Evolutionary conservation across 2,113 vertebrate species (phyloP).

Genomic region (Apistogramma diplotaenia): DNA sequence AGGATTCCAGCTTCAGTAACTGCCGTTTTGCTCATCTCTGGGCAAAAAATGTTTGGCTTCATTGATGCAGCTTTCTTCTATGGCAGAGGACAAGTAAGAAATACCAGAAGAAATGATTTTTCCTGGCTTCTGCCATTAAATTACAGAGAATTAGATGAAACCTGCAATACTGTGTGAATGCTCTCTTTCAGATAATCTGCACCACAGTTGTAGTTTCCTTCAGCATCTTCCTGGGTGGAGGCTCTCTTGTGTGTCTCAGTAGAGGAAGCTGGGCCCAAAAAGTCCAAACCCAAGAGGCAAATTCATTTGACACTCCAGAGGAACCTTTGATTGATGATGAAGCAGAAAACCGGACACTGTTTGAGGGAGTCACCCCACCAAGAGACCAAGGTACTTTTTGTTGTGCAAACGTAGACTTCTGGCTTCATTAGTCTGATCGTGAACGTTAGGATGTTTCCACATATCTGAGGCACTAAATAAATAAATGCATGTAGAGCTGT

Average conservation of each 20-base stretch:
- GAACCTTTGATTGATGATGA: slow-evolving; percentile 66
- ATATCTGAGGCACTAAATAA: not conserved
- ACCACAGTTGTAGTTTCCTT: slow-evolving; percentile 81
- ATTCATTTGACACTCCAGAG: slow-evolving; percentile 54
- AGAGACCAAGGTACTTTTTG: slow-evolving; percentile 73
- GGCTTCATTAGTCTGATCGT: no score
- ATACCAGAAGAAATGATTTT: not conserved
- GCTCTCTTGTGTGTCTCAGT: slow-evolving; percentile 88
- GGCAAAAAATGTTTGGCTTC: slow-evolving; percentile 69
- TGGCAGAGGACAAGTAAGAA: slow-evolving; percentile 88
- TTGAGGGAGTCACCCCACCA: slow-evolving; percentile 37
- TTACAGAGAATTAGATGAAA: not conserved
- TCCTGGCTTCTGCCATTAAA: not conserved
- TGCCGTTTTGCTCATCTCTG: slow-evolving; percentile 84
- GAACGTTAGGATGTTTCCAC: not conserved
- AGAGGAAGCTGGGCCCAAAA: slow-evolving; percentile 76
- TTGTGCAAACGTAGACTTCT: not conserved
- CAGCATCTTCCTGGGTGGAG: slow-evolving; percentile 83
- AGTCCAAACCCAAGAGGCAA: slow-evolving; percentile 76
- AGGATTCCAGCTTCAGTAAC: slow-evolving; percentile 85
- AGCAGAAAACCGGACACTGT: slow-evolving; percentile 39
- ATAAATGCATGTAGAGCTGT: not conserved
- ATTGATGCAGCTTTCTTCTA: slow-evolving; percentile 92
- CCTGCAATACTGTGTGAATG: not conserved
- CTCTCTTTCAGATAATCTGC: slow-evolving; percentile 81